Base-by-base conservation (phyloP, 2,888 invertebrate genomes). In the Cremastinae sp. region DNA sequence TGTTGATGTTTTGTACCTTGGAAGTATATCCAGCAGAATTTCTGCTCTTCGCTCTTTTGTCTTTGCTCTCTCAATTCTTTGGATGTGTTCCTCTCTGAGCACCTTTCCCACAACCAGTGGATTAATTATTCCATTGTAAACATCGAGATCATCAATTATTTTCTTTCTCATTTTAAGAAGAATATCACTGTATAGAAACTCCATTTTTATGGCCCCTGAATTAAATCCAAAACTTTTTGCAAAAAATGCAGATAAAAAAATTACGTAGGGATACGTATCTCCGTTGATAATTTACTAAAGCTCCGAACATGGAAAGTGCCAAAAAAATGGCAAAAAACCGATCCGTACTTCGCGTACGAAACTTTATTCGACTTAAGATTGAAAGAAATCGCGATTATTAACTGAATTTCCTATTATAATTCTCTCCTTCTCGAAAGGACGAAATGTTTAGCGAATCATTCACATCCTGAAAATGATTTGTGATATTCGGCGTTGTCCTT, bases 101-200 rank as follows among this genome's bases (percentile, higher is more conserved):
- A 88, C 85, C 12, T 80, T 81, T 39, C 85, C 83, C 4, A 75
- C 70, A 7, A 66, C 78, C 41, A 89, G 69, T n/a, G 82, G 81
- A 37, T 78, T 22, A 59, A 89, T 75, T 20, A 89, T 83, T 1
- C 83, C 84, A 80, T 89, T 88, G 45, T 82, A 64, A 7, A 89
- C 84, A 79, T 89, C 84, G 16, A 89, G 62, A 76, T 89, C 88
- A 20, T 83, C 81, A 12, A 85, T 64, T 61, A 89, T 83, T 39
- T 70, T 78, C 1, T 61, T 76, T 18, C 82, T 78, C 49, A 85
- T 70, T 47, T 9, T 41, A 4, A 12, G 68, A 14, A 89, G 81
- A 65, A 89, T 83, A 9, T 86, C 78, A 65, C 74, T 58, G 69
- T 88, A 85, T 47, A 74, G 58, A 45, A 75, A 74, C n/a, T 87